Conservation (phyloP, 1,140 invertebrate species). For the Hirudo medicinalis region DNA sequence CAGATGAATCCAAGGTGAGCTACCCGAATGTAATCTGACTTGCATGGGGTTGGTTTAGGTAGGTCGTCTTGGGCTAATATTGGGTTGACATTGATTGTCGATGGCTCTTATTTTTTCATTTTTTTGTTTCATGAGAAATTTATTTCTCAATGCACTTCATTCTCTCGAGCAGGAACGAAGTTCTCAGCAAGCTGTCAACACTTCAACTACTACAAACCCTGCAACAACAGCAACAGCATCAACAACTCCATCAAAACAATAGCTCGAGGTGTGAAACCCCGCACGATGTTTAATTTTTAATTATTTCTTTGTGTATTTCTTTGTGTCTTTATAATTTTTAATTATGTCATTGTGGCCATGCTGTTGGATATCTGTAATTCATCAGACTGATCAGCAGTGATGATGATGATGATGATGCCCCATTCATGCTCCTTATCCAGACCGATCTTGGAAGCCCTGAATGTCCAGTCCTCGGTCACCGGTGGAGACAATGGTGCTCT, state of each 20-base stretch:
- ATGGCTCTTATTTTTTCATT: no score
- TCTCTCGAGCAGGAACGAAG: no score
- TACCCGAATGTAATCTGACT: no score
- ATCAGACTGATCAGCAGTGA: background rate
- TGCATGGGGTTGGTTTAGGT: no score
- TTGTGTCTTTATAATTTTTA: no score
- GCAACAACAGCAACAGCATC: slow-evolving; percentile 7
- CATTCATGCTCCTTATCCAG: no score
- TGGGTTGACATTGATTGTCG: no score
- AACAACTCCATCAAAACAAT: background rate
- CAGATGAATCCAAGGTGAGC: background rate
- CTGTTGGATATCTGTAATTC: background rate
- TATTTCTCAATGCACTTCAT: no score
- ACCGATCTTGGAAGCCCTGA: background rate
- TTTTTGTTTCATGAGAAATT: no score
- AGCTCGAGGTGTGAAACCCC: background rate
- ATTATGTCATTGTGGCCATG: no score
- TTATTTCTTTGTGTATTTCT: no score
- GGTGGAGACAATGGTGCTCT: background rate
- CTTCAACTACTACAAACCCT: background rate
- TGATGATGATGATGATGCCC: background rate
- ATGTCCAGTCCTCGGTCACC: background rate
- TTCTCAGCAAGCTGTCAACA: background rate
- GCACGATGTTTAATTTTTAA: background rate
- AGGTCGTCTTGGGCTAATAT: background rate